Base-by-base conservation (phyloP, 2,113 vertebrate species). In the Alaudala cheleensis region DNA sequence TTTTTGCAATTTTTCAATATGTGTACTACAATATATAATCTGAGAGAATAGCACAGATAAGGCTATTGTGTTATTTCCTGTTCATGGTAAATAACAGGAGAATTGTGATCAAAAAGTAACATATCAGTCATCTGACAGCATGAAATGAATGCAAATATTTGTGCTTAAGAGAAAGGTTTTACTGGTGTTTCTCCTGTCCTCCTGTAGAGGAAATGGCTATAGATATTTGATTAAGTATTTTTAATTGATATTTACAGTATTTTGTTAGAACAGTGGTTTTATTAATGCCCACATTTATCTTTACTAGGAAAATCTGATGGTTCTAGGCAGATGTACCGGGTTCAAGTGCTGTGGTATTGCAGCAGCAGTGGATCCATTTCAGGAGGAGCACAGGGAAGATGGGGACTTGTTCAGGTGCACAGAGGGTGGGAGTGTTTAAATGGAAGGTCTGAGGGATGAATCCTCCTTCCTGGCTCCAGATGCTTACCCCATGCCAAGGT, bases 121-220 rank as follows among this genome's bases (percentile, higher is more conserved):
- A 3, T 49, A 49, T 64, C 44, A 29, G 31, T 56, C 31, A 54
- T 71, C 26, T 60, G 86, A 70, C 31, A 70, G 47, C 64, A 57
- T 70, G 87, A 95, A 92, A 79, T 87, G 74, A 90, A 70, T 85
- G 57, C 28, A 87, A 84, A 80, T 65, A 64, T 88, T 81, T 67
- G 19, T n/a, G 14, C 40, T 42, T 37, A 50, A 33, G 31, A 83
- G 45, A 77, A 71, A 49, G 86, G 60, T 82, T 93, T 90, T 71
- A 26, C 29, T 73, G 37, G 18, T 3, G 3, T 71, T 76, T 67
- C 20, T 86, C 8, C 42, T 58, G 2, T 67, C 26, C 6, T 73
- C 5, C 39, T 33, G 53, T 10, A 73, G 60, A 66, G 16, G 23
- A 73, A 70, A 54, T 39, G 51, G 21, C 26, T 58, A 10, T 5